Evolutionary conservation across 1,140 invertebrate genomes (phyloP), one percentile per base, ranked within the genome.

Genomic region (Caligus rogercresseyi): DNA sequence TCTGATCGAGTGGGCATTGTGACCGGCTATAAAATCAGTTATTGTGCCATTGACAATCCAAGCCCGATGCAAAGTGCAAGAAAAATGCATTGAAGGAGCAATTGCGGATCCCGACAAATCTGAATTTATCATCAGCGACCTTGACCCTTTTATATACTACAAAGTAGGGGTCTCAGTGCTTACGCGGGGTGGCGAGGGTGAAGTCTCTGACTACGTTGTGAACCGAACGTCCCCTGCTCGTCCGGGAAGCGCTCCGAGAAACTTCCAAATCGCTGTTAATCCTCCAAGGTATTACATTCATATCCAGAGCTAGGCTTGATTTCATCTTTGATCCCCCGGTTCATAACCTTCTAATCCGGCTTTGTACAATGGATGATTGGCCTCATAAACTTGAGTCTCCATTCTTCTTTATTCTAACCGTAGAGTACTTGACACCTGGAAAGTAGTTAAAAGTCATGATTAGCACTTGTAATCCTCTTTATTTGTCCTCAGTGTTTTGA

Each of bases 1-100:
- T 78, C 79, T 1, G 78, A 83, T 66, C 75, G 79, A 56, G 76
- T 82, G 65, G 80, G 79, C 7, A 77, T 78, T 56, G 76, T 85
- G 15, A 76, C 75, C 64, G 82, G 80, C 3, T 85, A 80, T 69
- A 77, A 77, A 23, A 80, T 85, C 61, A 78, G 75, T 54, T 85
- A 84, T 66, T 85, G 84, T 68, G 79, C 78, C 4, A 80, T 82
- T 61, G 67, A 25, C 2, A 18, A 24, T 1, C 24, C 16, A 18
- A 18, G 43, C 26, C 2, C 23, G 16, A 60, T 26, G 23, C 18
- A n/a, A 2, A 25, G 24, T 60, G 57, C 51, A 15, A 11, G 14
- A 31, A 25, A 14, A 31, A 43, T 11, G 2, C 21, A 1, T 2
- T 24, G 3, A 25, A 25, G 24, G 14, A 2, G 26, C 21, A 7